Evolutionary conservation across 2,113 vertebrate species (phyloP).

Genomic region (Morone chrysops): DNA sequence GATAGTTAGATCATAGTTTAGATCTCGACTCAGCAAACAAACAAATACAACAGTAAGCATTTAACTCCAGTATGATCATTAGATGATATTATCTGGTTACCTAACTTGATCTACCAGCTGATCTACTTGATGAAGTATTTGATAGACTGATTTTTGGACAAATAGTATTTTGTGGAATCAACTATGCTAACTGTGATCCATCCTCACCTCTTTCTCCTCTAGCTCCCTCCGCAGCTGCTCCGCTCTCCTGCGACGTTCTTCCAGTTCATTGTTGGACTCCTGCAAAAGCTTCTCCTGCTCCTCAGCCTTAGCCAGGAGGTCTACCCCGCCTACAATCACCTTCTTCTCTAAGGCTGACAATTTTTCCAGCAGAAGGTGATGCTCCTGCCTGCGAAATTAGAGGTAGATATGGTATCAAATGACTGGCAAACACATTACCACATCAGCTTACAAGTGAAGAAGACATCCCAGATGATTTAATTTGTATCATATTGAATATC

Average conservation of each 20-base stretch:
- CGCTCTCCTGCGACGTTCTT: constrained; percentile 93
- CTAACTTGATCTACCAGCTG: background rate
- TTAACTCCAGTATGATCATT: background rate
- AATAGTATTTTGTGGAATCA: background rate
- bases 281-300: constrained; percentile 98
- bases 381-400: constrained; percentile 88
- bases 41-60: background rate
- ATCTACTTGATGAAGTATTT: background rate
- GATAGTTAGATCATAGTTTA: too few relatives aligned
- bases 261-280: constrained; percentile 97
- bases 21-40: background rate
- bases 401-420: background rate
- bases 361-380: constrained; percentile 95
- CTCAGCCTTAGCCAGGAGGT: constrained; percentile 97
- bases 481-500: background rate
- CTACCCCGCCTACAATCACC: constrained; percentile 98
- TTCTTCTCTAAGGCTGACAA: constrained; percentile 96
- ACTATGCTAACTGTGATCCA: background rate
- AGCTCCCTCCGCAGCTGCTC: constrained; percentile 96
- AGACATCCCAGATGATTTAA: background rate
- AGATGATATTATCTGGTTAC: background rate
- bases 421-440: background rate
- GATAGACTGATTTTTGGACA: background rate
- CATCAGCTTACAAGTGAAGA: background rate
- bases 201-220: constrained; percentile 95